Conservation (phyloP, 1,140 invertebrate genomes). For the Neodiprion fabricii region DNA sequence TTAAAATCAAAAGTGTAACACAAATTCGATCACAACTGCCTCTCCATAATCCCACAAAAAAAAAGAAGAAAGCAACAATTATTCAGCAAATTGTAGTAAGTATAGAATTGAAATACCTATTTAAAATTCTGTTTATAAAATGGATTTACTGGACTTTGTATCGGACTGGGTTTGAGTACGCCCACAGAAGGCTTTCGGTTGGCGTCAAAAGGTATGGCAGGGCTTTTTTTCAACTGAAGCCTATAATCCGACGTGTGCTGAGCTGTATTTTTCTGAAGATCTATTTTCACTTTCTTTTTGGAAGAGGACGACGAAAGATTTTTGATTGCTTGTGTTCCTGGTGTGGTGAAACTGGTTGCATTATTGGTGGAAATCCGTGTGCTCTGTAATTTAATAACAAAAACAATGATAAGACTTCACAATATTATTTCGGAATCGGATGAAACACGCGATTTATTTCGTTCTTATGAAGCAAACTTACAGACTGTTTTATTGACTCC, state of each 20-base stretch:
- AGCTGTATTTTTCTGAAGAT: constrained; percentile 69
- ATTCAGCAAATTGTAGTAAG: too few relatives aligned
- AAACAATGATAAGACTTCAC: too few relatives aligned
- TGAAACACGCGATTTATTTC: too few relatives aligned
- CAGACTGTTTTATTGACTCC: not conserved
- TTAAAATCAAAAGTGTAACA: not conserved
- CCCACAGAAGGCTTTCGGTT: constrained; percentile 70
- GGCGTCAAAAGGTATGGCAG: constrained; percentile 76
- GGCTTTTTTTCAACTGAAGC: constrained; percentile 70
- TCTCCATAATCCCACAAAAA: not conserved
- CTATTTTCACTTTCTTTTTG: constrained; percentile 70
- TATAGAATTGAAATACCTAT: not conserved
- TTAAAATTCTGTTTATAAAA: constrained; percentile 69
- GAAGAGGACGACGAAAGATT: constrained; percentile 20
- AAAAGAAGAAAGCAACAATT: not conserved
- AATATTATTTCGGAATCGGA: too few relatives aligned
- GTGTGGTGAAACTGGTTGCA: not conserved
- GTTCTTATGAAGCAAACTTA: not conserved
- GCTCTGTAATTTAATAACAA: too few relatives aligned
- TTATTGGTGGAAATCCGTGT: not conserved
- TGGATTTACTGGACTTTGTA: constrained; percentile 78
- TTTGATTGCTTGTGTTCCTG: not conserved
- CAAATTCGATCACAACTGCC: not conserved
- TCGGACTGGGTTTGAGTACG: constrained; percentile 70
- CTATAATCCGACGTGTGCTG: constrained; percentile 75